These are phyloP conservation scores for Ceryle rudis DNA, from an alignment of 2,797 vertebrate species.

Conservation along the genomic window DNA sequence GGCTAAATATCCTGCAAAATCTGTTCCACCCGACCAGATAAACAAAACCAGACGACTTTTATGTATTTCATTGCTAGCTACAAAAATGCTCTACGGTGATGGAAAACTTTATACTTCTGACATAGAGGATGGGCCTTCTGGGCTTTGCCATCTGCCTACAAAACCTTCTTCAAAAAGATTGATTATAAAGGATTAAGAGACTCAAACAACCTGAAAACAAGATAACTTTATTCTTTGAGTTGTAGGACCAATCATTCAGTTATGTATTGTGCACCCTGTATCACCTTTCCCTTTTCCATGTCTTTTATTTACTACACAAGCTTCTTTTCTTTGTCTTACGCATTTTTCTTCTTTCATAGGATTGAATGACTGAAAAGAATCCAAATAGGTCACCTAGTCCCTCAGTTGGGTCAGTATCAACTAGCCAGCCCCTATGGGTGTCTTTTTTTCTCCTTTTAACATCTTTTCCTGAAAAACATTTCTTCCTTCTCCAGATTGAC, in stretches of 20 bases:
- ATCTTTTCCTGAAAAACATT: background rate
- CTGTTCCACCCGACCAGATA: background rate
- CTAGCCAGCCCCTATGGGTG: background rate
- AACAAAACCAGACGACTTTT: background rate
- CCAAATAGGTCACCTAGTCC: background rate
- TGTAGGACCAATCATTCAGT: background rate
- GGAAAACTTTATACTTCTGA: background rate
- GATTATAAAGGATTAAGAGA: background rate
- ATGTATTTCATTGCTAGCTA: background rate
- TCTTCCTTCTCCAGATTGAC: background rate
- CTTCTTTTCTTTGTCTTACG: background rate
- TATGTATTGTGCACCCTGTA: background rate
- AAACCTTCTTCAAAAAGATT: background rate
- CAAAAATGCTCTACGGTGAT: background rate
- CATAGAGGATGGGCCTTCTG: background rate
- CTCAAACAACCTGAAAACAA: background rate
- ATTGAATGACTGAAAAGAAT: background rate
- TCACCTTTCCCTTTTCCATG: background rate
- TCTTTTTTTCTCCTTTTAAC: background rate
- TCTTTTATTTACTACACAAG: background rate
- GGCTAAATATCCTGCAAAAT: background rate
- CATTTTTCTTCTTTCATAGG: background rate
- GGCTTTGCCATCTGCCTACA: background rate
- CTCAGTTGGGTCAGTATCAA: background rate
- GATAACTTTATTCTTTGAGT: background rate